Conservation (phyloP, 1,140 invertebrate species). For the Pseudoatta argentina region DNA sequence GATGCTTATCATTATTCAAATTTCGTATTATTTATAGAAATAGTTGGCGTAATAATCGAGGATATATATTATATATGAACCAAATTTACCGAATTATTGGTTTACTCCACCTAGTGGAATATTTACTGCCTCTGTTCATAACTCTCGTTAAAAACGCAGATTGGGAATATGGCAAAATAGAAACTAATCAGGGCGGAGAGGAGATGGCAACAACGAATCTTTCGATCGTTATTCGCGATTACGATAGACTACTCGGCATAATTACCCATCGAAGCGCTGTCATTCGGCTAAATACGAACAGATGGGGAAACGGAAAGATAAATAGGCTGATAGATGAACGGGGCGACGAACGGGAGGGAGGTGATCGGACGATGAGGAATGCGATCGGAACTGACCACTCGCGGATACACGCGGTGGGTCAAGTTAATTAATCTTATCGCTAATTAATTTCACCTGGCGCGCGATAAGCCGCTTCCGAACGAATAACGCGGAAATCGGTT, state of each 20-base stretch:
- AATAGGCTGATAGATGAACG: conserved; percentile 54
- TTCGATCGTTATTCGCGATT: conserved; percentile 10
- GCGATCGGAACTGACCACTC: conserved; percentile 63
- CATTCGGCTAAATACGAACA: conserved; percentile 60
- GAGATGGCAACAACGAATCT: background rate
- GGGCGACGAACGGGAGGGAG: background rate
- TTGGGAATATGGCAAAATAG: background rate
- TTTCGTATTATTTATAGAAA: background rate
- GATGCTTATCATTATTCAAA: background rate
- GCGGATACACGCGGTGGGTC: conserved; percentile 57
- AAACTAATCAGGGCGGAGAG: background rate
- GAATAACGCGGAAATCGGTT: conserved; percentile 65
- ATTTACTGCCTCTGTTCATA: background rate
- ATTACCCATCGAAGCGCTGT: conserved; percentile 59
- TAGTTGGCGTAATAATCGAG: too few relatives aligned
- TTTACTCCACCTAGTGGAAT: background rate
- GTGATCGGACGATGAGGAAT: conserved; percentile 49
- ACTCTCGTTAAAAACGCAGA: background rate
- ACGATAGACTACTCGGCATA: conserved; percentile 35
- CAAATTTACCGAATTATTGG: background rate
- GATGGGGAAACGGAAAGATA: conserved; percentile 61
- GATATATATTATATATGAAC: background rate
- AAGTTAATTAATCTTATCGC: conserved; percentile 83
- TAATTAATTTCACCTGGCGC: conserved; percentile 81
- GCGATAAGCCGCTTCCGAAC: conserved; percentile 57